Percentiles rank a stretch among this genome's conserved stretches.
phyloP scores from a whole-genome alignment of 2,797 vertebrate species.

The Hipposideros larvatus region DNA sequence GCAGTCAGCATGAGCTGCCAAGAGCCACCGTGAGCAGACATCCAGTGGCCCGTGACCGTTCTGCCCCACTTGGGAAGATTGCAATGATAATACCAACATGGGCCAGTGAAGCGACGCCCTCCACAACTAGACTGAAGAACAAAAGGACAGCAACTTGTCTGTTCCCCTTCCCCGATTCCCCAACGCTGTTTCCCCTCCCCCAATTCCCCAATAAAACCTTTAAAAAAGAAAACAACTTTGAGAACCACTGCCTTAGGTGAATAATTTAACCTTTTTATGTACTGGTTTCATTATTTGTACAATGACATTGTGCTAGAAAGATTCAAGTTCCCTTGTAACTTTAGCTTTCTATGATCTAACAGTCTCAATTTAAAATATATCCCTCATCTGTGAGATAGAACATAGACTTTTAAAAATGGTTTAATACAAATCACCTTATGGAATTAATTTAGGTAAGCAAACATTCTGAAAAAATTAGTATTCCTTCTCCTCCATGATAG shows the following conservation, averaged over 20 bases:
- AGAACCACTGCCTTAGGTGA: background rate
- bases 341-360: background rate
- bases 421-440: background rate
- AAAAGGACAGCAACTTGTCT: too few relatives aligned
- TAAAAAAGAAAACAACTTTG: background rate
- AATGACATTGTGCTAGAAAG: background rate
- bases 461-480: background rate
- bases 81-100: too few relatives aligned
- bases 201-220: too few relatives aligned
- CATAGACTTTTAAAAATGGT: background rate
- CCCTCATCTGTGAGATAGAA: background rate
- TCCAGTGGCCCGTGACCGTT: too few relatives aligned
- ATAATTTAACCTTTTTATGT: background rate
- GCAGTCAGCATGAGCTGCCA: too few relatives aligned
- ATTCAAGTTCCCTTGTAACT: background rate
- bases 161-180: too few relatives aligned
- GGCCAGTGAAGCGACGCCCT: too few relatives aligned
- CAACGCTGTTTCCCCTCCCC: too few relatives aligned
- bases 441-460: constrained; percentile 14
- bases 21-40: too few relatives aligned
- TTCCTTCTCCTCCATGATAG: background rate
- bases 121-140: too few relatives aligned
- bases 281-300: background rate
- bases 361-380: background rate
- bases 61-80: too few relatives aligned